phyloP scores from a whole-genome alignment of 1,140 invertebrate species.

The Zaprionus kolodkinae region DNA sequence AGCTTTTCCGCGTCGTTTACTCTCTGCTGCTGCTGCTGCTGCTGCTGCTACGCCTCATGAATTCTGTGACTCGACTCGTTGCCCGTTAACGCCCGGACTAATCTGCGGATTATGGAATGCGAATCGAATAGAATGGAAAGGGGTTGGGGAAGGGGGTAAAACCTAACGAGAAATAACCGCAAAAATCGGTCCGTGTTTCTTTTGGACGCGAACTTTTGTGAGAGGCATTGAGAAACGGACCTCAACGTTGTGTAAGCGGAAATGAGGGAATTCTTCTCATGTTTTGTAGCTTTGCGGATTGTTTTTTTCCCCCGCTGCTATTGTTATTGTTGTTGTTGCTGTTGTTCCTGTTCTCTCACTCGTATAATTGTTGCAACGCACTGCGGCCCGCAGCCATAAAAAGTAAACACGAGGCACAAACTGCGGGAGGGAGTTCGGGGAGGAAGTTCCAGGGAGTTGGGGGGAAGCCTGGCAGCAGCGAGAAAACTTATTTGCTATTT shows the following conservation, averaged over 20 bases:
- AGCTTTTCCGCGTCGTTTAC: slow-evolving; percentile 46
- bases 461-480: slow-evolving; percentile 8
- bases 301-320: slow-evolving; percentile 33
- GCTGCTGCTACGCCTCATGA: slow-evolving; percentile 39
- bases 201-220: slow-evolving; percentile 4
- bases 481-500: slow-evolving; percentile 81
- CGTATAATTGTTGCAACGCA: slow-evolving; percentile 79
- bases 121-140: slow-evolving; percentile 3
- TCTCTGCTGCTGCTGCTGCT: background rate
- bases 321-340: slow-evolving; percentile 8
- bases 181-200: slow-evolving; percentile 6
- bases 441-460: background rate
- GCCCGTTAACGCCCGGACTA: slow-evolving; percentile 58
- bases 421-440: slow-evolving; percentile 7
- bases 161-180: background rate
- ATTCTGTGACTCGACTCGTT: slow-evolving; percentile 33
- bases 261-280: slow-evolving; percentile 67
- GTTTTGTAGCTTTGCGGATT: slow-evolving; percentile 56
- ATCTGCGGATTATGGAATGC: slow-evolving; percentile 67
- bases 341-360: slow-evolving; percentile 64
- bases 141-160: too few relatives aligned
- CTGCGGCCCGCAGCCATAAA: slow-evolving; percentile 74
- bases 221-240: background rate
- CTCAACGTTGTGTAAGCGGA: slow-evolving; percentile 53
- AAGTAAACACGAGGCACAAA: slow-evolving; percentile 68